phyloP scores from a whole-genome alignment of 2,797 vertebrate species.

The Eupleurogrammus muticus region DNA sequence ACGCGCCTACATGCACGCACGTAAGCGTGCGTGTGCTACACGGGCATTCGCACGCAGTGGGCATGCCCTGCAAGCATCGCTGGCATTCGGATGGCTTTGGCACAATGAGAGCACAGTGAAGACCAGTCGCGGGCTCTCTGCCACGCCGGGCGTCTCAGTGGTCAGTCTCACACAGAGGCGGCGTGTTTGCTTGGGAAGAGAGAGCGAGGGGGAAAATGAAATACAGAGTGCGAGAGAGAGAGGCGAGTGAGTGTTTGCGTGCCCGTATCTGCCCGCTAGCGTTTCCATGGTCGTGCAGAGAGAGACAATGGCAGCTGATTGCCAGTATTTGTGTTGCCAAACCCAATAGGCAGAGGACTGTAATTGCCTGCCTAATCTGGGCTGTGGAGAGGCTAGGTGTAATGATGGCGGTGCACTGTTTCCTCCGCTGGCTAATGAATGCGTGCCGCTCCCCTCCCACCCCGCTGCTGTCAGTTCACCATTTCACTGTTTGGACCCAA shows the following conservation, averaged over 20 bases:
- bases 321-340: constrained; percentile 60
- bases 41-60: constrained; percentile 56
- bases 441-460: constrained; percentile 44
- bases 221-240: constrained; percentile 14
- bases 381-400: constrained; percentile 66
- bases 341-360: constrained; percentile 61
- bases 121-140: constrained; percentile 61
- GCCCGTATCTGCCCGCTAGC: constrained; percentile 36
- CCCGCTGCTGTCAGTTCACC: constrained; percentile 53
- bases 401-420: constrained; percentile 65
- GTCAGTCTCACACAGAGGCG: constrained; percentile 63
- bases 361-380: constrained; percentile 72
- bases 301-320: constrained; percentile 72
- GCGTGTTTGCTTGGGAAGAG: constrained; percentile 49
- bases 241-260: constrained; percentile 20
- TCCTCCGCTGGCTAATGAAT: constrained; percentile 56
- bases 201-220: constrained; percentile 28
- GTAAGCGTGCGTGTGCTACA: constrained; percentile 19
- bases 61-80: constrained; percentile 64
- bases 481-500: constrained; percentile 50
- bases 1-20: constrained; percentile 31
- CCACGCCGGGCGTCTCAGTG: constrained; percentile 61
- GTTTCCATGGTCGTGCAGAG: constrained; percentile 18
- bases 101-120: constrained; percentile 68
- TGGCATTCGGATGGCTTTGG: constrained; percentile 73